Conservation (phyloP, 1,140 invertebrate species). For the Drosophila trapezifrons region DNA sequence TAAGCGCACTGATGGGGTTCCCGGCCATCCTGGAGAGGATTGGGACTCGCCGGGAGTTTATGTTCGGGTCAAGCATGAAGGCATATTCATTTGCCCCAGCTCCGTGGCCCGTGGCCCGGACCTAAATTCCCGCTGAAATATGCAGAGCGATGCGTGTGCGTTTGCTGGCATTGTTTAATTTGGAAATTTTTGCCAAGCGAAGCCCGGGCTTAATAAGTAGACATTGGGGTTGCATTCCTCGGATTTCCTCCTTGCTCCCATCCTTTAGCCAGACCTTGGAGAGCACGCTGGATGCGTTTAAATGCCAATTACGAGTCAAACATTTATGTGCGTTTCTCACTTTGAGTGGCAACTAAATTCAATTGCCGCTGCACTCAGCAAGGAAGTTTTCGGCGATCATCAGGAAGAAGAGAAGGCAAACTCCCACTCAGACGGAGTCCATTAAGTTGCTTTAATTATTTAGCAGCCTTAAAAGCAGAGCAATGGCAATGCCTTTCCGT, state of each 20-base stretch:
- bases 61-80: constrained; percentile 74
- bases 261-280: constrained; percentile 17
- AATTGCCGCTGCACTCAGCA: constrained; percentile 75
- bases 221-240: constrained; percentile 34
- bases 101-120: constrained; percentile 23
- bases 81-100: constrained; percentile 65
- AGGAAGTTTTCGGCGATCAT: constrained; percentile 56
- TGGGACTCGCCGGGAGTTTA: constrained; percentile 60
- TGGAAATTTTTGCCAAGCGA: constrained; percentile 41
- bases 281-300: constrained; percentile 33
- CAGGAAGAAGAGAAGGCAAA: constrained; percentile 10
- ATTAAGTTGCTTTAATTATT: constrained; percentile 80
- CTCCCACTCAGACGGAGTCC: constrained; percentile 56
- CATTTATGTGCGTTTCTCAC: constrained; percentile 65
- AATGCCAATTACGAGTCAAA: constrained; percentile 68
- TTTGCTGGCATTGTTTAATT: constrained; percentile 50
- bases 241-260: neutral
- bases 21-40: constrained; percentile 5
- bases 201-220: constrained; percentile 33
- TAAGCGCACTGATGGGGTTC: constrained; percentile 38
- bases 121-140: constrained; percentile 70
- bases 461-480: constrained; percentile 76
- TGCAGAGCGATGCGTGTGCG: constrained; percentile 58
- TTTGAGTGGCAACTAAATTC: constrained; percentile 74
- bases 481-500: constrained; percentile 61